Percentiles rank a stretch among this genome's conserved stretches.
Conservation (phyloP, 1,140 invertebrate species). For the Hycleus phaleratus region DNA sequence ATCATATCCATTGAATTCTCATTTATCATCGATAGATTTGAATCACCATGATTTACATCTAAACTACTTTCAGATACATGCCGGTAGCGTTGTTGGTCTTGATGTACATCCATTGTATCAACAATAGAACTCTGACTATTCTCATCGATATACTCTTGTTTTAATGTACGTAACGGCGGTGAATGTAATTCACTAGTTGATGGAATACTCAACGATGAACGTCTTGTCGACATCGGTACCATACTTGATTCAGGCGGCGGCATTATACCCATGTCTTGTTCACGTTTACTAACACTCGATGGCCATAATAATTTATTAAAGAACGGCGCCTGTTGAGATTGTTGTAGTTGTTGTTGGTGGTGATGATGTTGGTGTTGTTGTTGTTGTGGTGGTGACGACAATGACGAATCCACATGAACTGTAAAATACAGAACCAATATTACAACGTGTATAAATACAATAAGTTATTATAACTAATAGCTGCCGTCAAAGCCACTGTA, state of each 20-base stretch:
- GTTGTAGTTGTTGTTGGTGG: neutral
- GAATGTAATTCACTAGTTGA: slow-evolving; percentile 33
- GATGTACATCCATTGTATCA: slow-evolving; percentile 30
- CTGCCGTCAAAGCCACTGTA: slow-evolving; percentile 40
- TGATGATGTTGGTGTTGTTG: neutral
- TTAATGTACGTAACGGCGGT: slow-evolving; percentile 46
- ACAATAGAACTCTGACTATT: slow-evolving; percentile 53
- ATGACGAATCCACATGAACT: slow-evolving; percentile 30
- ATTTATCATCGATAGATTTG: slow-evolving; percentile 41
- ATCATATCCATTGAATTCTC: slow-evolving; percentile 44
- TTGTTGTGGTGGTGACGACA: neutral
- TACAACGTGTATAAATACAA: slow-evolving; percentile 24
- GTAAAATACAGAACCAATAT: slow-evolving; percentile 37
- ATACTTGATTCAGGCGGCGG: slow-evolving; percentile 50
- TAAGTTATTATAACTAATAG: slow-evolving; percentile 31
- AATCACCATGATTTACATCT: slow-evolving; percentile 39
- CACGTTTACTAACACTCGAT: slow-evolving; percentile 35
- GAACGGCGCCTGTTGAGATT: slow-evolving; percentile 27
- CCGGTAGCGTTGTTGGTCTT: slow-evolving; percentile 27
- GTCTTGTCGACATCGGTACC: slow-evolving; percentile 46
- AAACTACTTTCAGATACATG: slow-evolving; percentile 40
- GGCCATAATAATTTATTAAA: slow-evolving; percentile 41
- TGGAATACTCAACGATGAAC: slow-evolving; percentile 45
- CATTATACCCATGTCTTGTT: slow-evolving; percentile 51
- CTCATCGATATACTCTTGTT: slow-evolving; percentile 64